These are phyloP conservation scores for Amyelois transitella DNA, from an alignment of 1,140 invertebrate genomes.

Conservation along the genomic window DNA sequence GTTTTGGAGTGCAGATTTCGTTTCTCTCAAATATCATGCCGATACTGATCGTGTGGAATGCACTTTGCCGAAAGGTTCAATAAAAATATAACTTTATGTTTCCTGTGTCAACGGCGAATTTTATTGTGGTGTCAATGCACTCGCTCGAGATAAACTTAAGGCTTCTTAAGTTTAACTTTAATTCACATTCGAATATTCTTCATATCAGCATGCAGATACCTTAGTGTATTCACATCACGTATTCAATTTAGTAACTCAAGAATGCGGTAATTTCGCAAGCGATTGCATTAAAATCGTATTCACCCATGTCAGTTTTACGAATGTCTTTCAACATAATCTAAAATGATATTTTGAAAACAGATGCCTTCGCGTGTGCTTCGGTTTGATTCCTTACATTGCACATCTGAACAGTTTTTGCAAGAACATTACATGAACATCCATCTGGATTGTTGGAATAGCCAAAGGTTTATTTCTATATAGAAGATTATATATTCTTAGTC, in stretches of 20 bases:
- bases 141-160: constrained; percentile 30
- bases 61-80: constrained; percentile 53
- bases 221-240: neutral
- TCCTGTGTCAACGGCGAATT: constrained; percentile 53
- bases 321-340: constrained; percentile 1
- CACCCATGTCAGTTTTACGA: neutral
- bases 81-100: constrained; percentile 60
- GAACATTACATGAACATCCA: too few species aligned
- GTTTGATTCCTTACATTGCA: too few species aligned
- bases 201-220: neutral
- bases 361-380: neutral
- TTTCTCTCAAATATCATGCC: neutral
- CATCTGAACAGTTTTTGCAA: neutral
- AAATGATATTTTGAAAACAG: neutral
- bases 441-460: too few species aligned
- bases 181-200: constrained; percentile 23
- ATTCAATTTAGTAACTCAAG: constrained; percentile 2
- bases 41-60: constrained; percentile 28
- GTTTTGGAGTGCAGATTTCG: neutral
- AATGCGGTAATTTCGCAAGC: constrained; percentile 3
- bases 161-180: constrained; percentile 32
- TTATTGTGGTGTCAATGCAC: constrained; percentile 58
- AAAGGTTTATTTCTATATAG: too few species aligned
- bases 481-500: too few species aligned
- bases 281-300: constrained; percentile 2